Conservation (phyloP, 2,113 vertebrate species). For the Cariama cristata region DNA sequence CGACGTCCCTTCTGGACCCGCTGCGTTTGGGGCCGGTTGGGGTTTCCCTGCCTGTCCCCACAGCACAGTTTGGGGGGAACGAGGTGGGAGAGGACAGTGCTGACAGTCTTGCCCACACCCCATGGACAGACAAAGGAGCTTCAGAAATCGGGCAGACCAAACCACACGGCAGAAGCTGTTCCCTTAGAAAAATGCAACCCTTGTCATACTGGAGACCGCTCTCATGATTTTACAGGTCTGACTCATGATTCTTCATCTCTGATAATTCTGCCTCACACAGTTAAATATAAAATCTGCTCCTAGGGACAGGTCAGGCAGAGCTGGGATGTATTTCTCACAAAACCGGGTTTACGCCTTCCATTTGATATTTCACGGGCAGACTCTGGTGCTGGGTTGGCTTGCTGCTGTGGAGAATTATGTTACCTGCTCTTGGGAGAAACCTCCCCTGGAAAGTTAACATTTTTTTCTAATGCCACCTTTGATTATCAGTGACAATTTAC, state of each 20-base stretch:
- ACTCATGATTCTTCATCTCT: not conserved
- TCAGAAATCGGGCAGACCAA: not conserved
- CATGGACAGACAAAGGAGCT: not conserved
- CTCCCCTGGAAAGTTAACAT: not conserved
- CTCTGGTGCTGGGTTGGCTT: not conserved
- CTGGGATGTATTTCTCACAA: not conserved
- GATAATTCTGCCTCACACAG: not conserved
- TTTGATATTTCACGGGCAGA: not conserved
- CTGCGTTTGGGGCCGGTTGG: not conserved
- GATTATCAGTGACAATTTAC: not conserved
- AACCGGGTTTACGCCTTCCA: not conserved
- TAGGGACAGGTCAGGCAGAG: not conserved
- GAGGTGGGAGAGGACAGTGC: fast-evolving
- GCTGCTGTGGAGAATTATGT: not conserved
- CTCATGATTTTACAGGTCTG: conserved; percentile 12
- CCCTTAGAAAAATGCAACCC: not conserved
- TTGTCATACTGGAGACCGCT: not conserved
- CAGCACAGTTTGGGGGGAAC: not conserved
- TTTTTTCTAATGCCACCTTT: not conserved
- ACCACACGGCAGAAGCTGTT: not conserved
- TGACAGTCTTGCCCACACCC: not conserved
- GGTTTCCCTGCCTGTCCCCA: not conserved
- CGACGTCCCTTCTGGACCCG: not conserved
- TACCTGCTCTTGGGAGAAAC: not conserved
- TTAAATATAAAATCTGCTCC: conserved; percentile 28